A percentile compares a stretch with the other conserved stretches of the same genome.
These are phyloP conservation scores for Greenwoodochromis staneri DNA, from an alignment of 2,113 vertebrate species.

Conservation along the genomic window DNA sequence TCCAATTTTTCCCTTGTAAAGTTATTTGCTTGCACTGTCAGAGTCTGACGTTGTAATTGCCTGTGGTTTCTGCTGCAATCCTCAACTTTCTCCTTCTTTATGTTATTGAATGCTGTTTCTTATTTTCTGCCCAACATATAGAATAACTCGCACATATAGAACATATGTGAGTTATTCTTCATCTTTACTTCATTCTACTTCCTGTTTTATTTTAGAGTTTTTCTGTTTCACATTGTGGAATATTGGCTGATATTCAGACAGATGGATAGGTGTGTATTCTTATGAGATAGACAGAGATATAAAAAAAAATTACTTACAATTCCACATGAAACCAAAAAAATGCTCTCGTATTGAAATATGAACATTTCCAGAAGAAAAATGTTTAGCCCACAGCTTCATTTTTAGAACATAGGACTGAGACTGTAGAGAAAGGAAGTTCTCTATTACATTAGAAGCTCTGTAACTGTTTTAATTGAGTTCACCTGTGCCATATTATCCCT, in stretches of 20 bases:
- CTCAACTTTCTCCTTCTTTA: background rate
- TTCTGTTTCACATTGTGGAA: background rate
- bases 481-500: background rate
- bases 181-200: background rate
- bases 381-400: background rate
- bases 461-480: background rate
- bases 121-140: background rate
- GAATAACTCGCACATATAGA: background rate
- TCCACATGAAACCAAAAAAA: background rate
- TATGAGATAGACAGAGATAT: background rate
- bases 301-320: background rate
- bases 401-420: background rate
- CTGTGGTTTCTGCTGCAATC: background rate
- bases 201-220: background rate
- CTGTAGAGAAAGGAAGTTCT: background rate
- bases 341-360: background rate
- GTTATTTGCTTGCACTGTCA: background rate
- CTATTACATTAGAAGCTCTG: background rate
- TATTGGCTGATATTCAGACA: background rate
- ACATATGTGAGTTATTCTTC: accelerated
- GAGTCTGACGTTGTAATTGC: background rate
- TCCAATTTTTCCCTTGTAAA: background rate
- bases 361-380: background rate
- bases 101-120: background rate
- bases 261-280: background rate